phyloP scores from a whole-genome alignment of 2,888 invertebrate species.

The Saturnia japonica region DNA sequence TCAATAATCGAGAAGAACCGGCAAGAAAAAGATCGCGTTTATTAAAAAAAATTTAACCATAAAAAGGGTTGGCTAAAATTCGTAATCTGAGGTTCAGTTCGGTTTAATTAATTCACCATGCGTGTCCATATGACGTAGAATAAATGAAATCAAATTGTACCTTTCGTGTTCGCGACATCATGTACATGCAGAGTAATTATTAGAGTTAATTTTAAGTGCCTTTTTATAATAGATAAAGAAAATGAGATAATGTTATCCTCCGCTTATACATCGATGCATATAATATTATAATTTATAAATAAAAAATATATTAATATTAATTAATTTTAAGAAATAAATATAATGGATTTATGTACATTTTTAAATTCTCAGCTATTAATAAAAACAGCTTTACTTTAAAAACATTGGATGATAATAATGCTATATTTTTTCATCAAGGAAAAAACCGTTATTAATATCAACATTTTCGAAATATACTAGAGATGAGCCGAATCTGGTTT shows the following conservation, averaged over 20 bases:
- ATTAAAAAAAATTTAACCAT: no score
- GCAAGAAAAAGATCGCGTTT: no score
- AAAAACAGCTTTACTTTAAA: no score
- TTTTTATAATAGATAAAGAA: not conserved
- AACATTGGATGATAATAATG: no score
- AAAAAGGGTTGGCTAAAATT: no score
- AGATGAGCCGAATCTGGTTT: no score
- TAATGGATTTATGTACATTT: no score
- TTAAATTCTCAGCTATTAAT: no score
- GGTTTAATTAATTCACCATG: not conserved
- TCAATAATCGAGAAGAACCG: no score
- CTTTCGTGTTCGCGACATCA: not conserved
- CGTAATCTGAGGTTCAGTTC: not conserved
- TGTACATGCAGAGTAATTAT: not conserved
- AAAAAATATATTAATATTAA: not conserved
- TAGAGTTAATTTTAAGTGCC: conserved; percentile 10
- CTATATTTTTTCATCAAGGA: no score
- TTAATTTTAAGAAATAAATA: not conserved
- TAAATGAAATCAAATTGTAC: not conserved
- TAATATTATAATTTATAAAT: not conserved
- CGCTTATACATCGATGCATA: not conserved
- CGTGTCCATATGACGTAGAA: not conserved
- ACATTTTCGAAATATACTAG: no score
- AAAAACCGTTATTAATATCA: no score
- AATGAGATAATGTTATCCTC: not conserved